A percentile compares a stretch with the other conserved stretches of the same genome.
Conservation (phyloP, 2,797 vertebrate genomes). For the Stomatorhinus walkeri region DNA sequence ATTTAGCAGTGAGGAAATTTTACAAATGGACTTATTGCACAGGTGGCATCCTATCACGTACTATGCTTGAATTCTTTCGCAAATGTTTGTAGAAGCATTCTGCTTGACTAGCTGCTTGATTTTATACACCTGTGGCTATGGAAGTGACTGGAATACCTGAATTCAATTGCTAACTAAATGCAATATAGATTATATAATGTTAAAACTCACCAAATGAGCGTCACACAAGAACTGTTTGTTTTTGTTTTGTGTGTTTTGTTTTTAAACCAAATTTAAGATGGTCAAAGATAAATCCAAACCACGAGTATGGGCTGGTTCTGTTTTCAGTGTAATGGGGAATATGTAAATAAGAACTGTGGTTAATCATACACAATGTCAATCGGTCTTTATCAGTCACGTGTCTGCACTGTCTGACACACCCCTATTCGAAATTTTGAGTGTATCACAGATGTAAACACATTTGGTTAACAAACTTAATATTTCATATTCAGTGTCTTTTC, state of each 20-base stretch:
- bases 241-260: not conserved
- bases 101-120: not conserved
- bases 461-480: too few relatives aligned
- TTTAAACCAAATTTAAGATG: not conserved
- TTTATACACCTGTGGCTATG: not conserved
- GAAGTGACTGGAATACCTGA: not conserved
- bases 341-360: not conserved
- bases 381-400: too few relatives aligned
- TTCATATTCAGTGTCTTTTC: too few relatives aligned
- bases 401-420: too few relatives aligned
- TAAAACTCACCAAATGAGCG: not conserved
- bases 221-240: not conserved
- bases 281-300: not conserved
- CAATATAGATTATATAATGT: not conserved
- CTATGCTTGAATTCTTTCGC: not conserved
- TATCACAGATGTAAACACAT: too few relatives aligned
- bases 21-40: not conserved
- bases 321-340: not conserved
- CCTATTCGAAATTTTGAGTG: too few relatives aligned
- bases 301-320: not conserved
- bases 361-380: not conserved
- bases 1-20: not conserved
- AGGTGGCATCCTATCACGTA: not conserved
- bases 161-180: not conserved
- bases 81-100: not conserved